phyloP scores from a whole-genome alignment of 2,888 invertebrate genomes.

The Diarsia dahlii region DNA sequence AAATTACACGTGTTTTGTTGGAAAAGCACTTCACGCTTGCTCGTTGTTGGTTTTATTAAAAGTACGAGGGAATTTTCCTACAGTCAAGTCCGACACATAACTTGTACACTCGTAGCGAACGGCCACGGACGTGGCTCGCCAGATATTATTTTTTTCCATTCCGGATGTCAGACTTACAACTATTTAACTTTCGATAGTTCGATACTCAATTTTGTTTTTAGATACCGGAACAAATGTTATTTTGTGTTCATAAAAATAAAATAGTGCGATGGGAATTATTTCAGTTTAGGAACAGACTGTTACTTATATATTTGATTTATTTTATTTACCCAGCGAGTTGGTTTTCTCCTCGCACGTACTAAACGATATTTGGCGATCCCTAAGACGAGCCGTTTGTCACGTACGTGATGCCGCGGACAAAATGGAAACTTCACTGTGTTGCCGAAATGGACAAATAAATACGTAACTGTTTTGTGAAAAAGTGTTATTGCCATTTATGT shows the following conservation, averaged over 20 bases:
- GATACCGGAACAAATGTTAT: slow-evolving; percentile 63
- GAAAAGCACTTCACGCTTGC: not conserved
- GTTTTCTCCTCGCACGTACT: slow-evolving; percentile 89
- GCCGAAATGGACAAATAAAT: slow-evolving; percentile 88
- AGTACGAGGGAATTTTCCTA: slow-evolving; percentile 44
- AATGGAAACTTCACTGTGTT: slow-evolving; percentile 88
- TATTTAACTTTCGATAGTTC: slow-evolving; percentile 60
- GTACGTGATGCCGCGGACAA: slow-evolving; percentile 88
- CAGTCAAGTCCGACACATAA: slow-evolving; percentile 40
- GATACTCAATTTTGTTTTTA: slow-evolving; percentile 59
- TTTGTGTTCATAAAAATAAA: slow-evolving; percentile 73
- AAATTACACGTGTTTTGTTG: slow-evolving; percentile 11
- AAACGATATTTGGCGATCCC: slow-evolving; percentile 91
- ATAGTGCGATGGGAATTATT: slow-evolving; percentile 76
- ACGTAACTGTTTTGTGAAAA: slow-evolving; percentile 83
- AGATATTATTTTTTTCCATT: slow-evolving; percentile 63
- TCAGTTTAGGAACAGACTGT: slow-evolving; percentile 85
- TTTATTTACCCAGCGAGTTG: slow-evolving; percentile 89
- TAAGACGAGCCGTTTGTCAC: slow-evolving; percentile 90
- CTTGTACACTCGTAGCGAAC: slow-evolving; percentile 44
- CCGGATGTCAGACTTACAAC: slow-evolving; percentile 39
- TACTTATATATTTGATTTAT: slow-evolving; percentile 90
- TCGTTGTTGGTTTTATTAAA: slow-evolving; percentile 43
- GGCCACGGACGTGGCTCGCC: slow-evolving; percentile 32
- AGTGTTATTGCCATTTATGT: slow-evolving; percentile 72